A percentile compares a stretch with the other conserved stretches of the same genome.
Evolutionary conservation across 2,888 invertebrate species (phyloP).

Genomic region (Mesorhabditis sp.): DNA sequence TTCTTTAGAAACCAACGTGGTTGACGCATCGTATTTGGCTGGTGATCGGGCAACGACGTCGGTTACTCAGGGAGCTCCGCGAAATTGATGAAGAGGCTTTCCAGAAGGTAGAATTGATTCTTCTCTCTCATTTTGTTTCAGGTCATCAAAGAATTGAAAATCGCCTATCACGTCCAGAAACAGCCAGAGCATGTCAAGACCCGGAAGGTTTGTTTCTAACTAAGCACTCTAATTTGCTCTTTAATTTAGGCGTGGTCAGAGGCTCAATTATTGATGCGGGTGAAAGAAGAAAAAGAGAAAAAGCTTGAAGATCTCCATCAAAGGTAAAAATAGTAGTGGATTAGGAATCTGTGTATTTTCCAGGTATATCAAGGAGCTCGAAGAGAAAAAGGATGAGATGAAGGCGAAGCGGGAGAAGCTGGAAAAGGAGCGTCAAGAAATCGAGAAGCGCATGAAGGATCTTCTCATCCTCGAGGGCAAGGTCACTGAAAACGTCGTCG

Average conservation of each 20-base stretch:
- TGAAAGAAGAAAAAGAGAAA: conserved; percentile 51
- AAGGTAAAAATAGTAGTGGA: conserved; percentile 16
- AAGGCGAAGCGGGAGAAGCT: conserved; percentile 25
- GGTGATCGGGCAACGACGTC: conserved; percentile 45
- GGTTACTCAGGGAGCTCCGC: conserved; percentile 36
- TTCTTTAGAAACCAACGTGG: conserved; percentile 45
- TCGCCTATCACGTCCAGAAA: conserved; percentile 53
- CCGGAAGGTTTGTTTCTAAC: conserved; percentile 24
- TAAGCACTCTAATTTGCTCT: conserved; percentile 10
- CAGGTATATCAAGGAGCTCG: conserved; percentile 22
- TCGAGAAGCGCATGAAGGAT: conserved; percentile 9
- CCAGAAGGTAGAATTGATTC: neutral
- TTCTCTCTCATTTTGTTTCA: neutral
- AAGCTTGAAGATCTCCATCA: conserved; percentile 40
- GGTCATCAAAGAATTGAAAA: conserved; percentile 42
- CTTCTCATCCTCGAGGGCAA: conserved; percentile 15
- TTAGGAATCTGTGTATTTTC: conserved; percentile 7
- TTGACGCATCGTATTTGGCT: conserved; percentile 46
- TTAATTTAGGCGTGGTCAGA: conserved; percentile 50
- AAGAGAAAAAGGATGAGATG: conserved; percentile 25
- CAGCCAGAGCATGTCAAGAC: conserved; percentile 45
- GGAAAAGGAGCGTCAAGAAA: conserved; percentile 22
- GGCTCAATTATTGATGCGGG: conserved; percentile 40
- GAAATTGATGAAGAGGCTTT: neutral
- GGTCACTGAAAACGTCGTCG: conserved; percentile 15